These are phyloP conservation scores for Reticulitermes speratus DNA, from an alignment of 1,140 invertebrate genomes.

Conservation along the genomic window DNA sequence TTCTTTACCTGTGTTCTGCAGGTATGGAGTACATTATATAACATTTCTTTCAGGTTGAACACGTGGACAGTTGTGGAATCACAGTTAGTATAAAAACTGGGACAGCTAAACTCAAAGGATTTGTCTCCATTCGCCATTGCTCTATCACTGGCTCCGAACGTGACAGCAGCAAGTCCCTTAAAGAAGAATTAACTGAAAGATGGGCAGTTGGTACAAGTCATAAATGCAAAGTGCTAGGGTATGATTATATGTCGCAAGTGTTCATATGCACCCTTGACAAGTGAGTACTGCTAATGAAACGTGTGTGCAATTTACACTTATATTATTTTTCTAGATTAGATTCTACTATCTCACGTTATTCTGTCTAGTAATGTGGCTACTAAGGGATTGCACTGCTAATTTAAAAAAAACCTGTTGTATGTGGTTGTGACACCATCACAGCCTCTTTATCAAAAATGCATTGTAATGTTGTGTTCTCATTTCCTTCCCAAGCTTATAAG, in stretches of 20 bases:
- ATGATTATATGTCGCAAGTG: constrained; percentile 26
- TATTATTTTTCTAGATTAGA: too few relatives aligned
- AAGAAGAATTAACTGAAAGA: neutral
- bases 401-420: too few relatives aligned
- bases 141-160: neutral
- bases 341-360: too few relatives aligned
- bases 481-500: too few relatives aligned
- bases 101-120: neutral
- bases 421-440: too few relatives aligned
- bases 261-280: constrained; percentile 27
- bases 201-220: neutral
- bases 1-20: too few relatives aligned
- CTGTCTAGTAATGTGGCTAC: too few relatives aligned
- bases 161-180: neutral
- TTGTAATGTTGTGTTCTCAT: too few relatives aligned
- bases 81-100: neutral
- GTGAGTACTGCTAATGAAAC: neutral
- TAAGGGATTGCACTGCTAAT: too few relatives aligned
- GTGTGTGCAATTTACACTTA: too few relatives aligned
- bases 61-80: neutral
- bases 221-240: constrained; percentile 19
- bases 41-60: neutral
- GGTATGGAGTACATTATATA: neutral
- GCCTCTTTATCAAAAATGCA: too few relatives aligned
- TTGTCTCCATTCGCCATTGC: constrained; percentile 13